phyloP scores from a whole-genome alignment of 2,797 vertebrate genomes.

The Halcyon leucocephala region DNA sequence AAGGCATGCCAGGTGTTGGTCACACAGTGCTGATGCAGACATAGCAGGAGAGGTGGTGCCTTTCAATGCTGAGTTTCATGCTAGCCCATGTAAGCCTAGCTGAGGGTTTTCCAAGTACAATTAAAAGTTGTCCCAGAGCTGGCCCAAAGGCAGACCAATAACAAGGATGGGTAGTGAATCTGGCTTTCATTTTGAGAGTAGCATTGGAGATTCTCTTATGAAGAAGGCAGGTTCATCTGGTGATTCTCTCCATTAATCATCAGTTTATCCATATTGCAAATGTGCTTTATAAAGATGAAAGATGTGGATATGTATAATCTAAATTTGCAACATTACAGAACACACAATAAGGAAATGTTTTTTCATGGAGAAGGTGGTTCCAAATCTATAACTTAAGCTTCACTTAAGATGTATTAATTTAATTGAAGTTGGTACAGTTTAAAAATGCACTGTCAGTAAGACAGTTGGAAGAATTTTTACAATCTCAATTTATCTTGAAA shows the following conservation, averaged over 20 bases:
- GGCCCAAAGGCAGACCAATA: background rate
- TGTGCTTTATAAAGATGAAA: background rate
- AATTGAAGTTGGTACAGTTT: background rate
- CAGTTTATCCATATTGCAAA: background rate
- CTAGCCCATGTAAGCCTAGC: background rate
- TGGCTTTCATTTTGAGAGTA: background rate
- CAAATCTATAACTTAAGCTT: background rate
- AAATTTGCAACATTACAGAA: background rate
- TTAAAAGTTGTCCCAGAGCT: background rate
- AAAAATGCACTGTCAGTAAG: background rate
- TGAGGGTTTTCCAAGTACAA: rapidly evolving
- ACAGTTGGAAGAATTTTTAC: background rate
- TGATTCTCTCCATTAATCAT: background rate
- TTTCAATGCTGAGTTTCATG: background rate
- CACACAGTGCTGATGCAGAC: background rate
- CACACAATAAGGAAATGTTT: background rate
- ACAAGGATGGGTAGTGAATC: background rate
- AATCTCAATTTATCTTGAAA: background rate
- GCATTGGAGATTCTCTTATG: background rate
- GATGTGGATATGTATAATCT: background rate
- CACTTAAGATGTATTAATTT: background rate
- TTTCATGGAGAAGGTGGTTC: background rate
- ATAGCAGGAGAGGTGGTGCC: background rate
- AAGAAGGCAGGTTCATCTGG: background rate
- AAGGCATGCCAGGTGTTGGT: background rate